Conservation (phyloP, 2,888 invertebrate genomes). For the Ernsta delagoae region DNA sequence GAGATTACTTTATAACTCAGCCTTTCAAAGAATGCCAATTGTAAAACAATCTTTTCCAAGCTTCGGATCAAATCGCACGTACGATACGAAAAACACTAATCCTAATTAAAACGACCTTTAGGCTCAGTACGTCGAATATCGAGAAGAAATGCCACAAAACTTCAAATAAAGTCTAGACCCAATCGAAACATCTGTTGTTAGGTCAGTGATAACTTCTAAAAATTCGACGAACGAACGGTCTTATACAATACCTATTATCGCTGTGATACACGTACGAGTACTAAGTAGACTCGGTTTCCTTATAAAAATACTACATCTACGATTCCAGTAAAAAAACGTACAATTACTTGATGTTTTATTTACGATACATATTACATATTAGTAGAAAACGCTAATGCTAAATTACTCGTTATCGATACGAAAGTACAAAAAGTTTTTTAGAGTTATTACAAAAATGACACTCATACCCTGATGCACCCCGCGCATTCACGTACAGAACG, state of each 20-base stretch:
- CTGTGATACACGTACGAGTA: slow-evolving; percentile 82
- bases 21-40: slow-evolving; percentile 31
- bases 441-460: slow-evolving; percentile 80
- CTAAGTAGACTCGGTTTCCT: slow-evolving; percentile 66
- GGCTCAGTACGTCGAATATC: slow-evolving; percentile 40
- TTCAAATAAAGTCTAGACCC: slow-evolving; percentile 28
- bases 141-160: slow-evolving; percentile 58
- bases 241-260: slow-evolving; percentile 79
- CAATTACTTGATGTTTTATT: slow-evolving; percentile 72
- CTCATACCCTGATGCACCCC: slow-evolving; percentile 85
- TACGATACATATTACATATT: slow-evolving; percentile 74
- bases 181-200: slow-evolving; percentile 11
- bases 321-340: slow-evolving; percentile 79
- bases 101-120: slow-evolving; percentile 30
- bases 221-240: slow-evolving; percentile 60
- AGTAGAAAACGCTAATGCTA: slow-evolving; percentile 77
- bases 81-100: slow-evolving; percentile 63
- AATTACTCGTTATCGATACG: slow-evolving; percentile 75
- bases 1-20: slow-evolving; percentile 32
- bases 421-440: slow-evolving; percentile 77
- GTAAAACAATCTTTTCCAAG: slow-evolving; percentile 61
- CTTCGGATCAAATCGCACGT: slow-evolving; percentile 68
- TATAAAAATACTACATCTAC: slow-evolving; percentile 82
- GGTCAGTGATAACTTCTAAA: slow-evolving; percentile 58
- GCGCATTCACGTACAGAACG: slow-evolving; percentile 74